Percentiles rank a stretch among this genome's conserved stretches.
Conservation (phyloP, 2,888 invertebrate genomes). For the Mythimna pallens region DNA sequence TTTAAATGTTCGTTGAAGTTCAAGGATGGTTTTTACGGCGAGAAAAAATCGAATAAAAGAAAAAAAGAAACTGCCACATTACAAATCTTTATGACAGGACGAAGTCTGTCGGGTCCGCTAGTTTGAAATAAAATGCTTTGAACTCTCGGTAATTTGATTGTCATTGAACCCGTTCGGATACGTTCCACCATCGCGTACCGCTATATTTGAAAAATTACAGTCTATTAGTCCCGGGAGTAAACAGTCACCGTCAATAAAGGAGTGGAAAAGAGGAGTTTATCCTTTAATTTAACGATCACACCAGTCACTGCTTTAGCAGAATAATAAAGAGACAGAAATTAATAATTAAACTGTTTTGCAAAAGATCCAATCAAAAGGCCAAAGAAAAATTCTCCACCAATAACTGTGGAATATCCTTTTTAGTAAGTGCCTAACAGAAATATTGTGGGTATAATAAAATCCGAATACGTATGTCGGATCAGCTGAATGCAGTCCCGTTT, state of each 20-base stretch:
- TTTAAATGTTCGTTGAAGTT: too few relatives aligned
- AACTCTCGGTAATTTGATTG: slow-evolving; percentile 13
- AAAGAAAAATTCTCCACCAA: background rate
- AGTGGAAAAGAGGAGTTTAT: slow-evolving; percentile 66
- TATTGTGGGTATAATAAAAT: slow-evolving; percentile 11
- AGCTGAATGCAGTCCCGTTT: slow-evolving; percentile 34
- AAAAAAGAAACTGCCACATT: too few relatives aligned
- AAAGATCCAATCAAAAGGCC: background rate
- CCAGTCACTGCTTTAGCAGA: background rate
- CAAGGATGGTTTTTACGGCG: too few relatives aligned
- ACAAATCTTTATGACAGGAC: too few relatives aligned
- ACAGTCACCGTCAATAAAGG: slow-evolving; percentile 63
- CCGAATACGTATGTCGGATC: slow-evolving; percentile 12
- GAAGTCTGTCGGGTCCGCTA: too few relatives aligned
- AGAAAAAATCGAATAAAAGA: too few relatives aligned
- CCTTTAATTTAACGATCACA: slow-evolving; percentile 54
- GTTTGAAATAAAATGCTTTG: too few relatives aligned
- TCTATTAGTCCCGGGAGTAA: slow-evolving; percentile 40
- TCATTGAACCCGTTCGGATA: slow-evolving; percentile 14
- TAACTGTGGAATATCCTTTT: slow-evolving; percentile 1
- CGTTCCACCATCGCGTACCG: slow-evolving; percentile 4
- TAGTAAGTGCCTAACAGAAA: slow-evolving; percentile 6
- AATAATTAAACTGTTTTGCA: background rate
- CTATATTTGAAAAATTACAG: slow-evolving; percentile 63
- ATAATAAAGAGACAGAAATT: background rate